Conservation (phyloP, 2,888 invertebrate genomes). For the Cremastinae sp. region DNA sequence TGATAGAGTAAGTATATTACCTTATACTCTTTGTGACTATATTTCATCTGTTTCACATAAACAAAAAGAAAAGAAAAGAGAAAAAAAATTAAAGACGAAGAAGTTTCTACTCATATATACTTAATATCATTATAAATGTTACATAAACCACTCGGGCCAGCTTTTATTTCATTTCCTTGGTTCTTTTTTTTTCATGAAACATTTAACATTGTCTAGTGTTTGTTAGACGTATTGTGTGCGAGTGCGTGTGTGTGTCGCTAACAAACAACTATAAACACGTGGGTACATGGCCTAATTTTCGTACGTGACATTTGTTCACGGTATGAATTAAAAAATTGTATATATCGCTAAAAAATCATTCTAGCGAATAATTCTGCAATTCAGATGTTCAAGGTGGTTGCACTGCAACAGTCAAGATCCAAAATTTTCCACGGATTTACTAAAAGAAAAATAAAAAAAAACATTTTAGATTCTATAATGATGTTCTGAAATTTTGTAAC, state of each 20-base stretch:
- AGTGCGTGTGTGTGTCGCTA: conserved; percentile 26
- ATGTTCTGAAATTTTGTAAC: no score
- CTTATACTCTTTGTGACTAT: conserved; percentile 75
- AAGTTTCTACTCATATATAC: conserved; percentile 56
- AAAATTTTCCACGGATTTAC: no score
- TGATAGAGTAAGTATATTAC: conserved; percentile 78
- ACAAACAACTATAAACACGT: conserved; percentile 52
- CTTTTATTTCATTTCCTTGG: conserved; percentile 63
- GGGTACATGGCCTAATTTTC: conserved; percentile 51
- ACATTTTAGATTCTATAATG: no score
- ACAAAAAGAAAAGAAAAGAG: conserved; percentile 24
- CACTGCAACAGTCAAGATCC: no score
- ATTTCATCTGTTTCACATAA: conserved; percentile 69
- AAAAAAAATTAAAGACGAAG: conserved; percentile 40
- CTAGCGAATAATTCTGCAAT: no score
- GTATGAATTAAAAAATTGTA: not conserved
- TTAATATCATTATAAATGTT: conserved; percentile 65
- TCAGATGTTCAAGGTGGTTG: no score
- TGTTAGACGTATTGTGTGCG: conserved; percentile 37
- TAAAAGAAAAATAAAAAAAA: no score
- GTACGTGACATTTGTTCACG: conserved; percentile 28
- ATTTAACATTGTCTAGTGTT: conserved; percentile 47
- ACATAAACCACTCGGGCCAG: conserved; percentile 76
- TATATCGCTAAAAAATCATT: no score
- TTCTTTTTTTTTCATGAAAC: conserved; percentile 52